These are phyloP conservation scores for Alces alces DNA, from an alignment of 2,113 vertebrate genomes.

Conservation along the genomic window DNA sequence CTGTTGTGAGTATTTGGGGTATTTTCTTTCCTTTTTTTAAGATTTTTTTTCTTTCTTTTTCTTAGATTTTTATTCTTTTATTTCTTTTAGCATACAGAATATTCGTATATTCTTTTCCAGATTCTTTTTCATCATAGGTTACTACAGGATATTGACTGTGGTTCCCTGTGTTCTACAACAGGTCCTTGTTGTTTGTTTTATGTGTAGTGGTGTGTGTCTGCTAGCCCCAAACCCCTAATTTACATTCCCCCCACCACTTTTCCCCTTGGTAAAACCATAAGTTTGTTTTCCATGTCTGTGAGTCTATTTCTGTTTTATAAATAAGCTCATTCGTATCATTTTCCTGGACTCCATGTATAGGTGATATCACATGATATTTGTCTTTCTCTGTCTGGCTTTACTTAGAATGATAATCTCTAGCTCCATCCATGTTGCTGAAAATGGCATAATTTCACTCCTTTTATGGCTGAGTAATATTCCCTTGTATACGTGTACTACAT, in stretches of 20 bases:
- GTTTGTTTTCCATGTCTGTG: not conserved
- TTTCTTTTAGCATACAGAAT: not conserved
- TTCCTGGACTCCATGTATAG: not conserved
- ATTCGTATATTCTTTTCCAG: not conserved
- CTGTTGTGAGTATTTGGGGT: not conserved
- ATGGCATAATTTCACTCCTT: not conserved
- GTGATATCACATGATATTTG: not conserved
- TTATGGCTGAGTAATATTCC: not conserved
- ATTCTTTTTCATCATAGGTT: not conserved
- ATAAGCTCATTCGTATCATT: not conserved
- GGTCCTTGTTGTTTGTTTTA: not conserved
- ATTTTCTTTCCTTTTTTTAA: not conserved
- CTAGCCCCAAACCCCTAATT: not conserved
- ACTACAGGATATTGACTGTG: not conserved
- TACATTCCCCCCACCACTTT: accelerated
- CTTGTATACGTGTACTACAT: no score
- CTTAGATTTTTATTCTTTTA: not conserved
- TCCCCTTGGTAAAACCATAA: not conserved
- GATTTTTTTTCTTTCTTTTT: not conserved
- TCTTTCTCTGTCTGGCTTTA: not conserved
- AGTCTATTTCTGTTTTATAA: not conserved
- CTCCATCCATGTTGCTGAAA: not conserved
- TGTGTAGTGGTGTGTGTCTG: not conserved
- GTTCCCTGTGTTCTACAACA: not conserved
- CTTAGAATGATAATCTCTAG: not conserved